Evolutionary conservation across 2,113 vertebrate species (phyloP), one percentile per base, ranked within the genome.

Genomic region (Festucalex cinctus): DNA sequence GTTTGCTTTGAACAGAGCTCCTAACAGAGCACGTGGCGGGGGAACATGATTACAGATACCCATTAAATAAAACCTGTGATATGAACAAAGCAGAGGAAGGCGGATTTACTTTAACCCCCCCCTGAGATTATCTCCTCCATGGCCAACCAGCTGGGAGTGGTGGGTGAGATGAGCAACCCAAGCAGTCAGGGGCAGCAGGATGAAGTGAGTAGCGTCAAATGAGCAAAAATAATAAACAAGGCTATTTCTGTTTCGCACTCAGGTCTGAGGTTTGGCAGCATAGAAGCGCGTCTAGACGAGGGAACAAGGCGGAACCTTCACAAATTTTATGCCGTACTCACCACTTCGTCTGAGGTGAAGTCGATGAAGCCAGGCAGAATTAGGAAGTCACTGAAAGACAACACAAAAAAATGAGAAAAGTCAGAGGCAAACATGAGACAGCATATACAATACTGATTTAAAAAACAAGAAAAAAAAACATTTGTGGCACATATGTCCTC

Each of bases 321-420:
- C 24, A 16, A 3, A 32, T 24, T 5, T 14, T 5, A 24, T 9
- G n/a, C 3, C 1, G 39, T 69, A 83, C 89, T 90, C 82, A 90
- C 89, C 88, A 90, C 89, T 86, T 90, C 89, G 2, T 90, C 89
- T 13, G 89, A 89, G 66, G 85, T 89, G 12, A 90, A 90, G 78
- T 90, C 88, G 9, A 90, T 90, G 77, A 90, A 90, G 72, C 89
- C 89, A 3, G 89, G 89, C 9, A 90, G 76, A 53, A 90, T 90
- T 79, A 90, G 83, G 84, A 90, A 90, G 71, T 90, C 89, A 73
- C 89, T 90, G 85, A 65, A 89, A 90, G 79, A 90, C 72, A 89
- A 8, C 71, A 75, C 20, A 16, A 22, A 36, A 74, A 43, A 69
- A 46, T 2, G 16, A 26, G 17, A 22, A 77, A n/a, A 65, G 66